A percentile compares a stretch with the other conserved stretches of the same genome.
phyloP scores from a whole-genome alignment of 2,888 invertebrate genomes.

The Apamea anceps region DNA sequence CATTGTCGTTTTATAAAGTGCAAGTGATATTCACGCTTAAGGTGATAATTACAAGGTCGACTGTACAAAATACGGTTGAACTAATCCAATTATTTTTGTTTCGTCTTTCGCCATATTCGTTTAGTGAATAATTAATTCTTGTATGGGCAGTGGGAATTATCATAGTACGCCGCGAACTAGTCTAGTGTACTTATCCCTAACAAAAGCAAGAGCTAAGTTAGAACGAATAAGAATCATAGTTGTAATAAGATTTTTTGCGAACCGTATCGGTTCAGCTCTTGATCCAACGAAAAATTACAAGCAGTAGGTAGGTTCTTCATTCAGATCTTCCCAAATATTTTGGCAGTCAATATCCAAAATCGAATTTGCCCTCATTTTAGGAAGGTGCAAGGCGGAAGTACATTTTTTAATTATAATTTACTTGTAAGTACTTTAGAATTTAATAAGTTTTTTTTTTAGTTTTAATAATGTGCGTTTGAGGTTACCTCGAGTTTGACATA shows the following conservation, averaged over 20 bases:
- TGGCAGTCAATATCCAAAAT: conserved; percentile 68
- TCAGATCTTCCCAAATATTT: conserved; percentile 5
- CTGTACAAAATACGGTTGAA: conserved; percentile 5
- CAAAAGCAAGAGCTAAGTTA: conserved; percentile 35
- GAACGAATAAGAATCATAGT: conserved; percentile 33
- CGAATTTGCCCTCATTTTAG: conserved; percentile 60
- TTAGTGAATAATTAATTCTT: conserved; percentile 10
- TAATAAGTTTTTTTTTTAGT: conserved; percentile 64
- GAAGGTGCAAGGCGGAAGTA: conserved; percentile 77
- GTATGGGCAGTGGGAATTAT: not conserved
- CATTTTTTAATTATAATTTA: conserved; percentile 74
- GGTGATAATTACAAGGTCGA: not conserved
- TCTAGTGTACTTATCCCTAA: conserved; percentile 52
- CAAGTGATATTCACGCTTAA: not conserved
- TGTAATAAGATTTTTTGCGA: conserved; percentile 29
- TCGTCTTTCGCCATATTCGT: conserved; percentile 42
- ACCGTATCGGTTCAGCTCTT: conserved; percentile 34
- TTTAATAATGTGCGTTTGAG: conserved; percentile 68
- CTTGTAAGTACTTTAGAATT: conserved; percentile 59
- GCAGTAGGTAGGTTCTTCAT: not conserved
- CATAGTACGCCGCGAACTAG: conserved; percentile 34
- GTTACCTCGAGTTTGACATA: conserved; percentile 77
- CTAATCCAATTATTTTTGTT: conserved; percentile 30
- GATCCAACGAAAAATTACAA: not conserved
- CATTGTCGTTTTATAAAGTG: not conserved